phyloP scores from a whole-genome alignment of 2,888 invertebrate species.

The Drosophila putrida region DNA sequence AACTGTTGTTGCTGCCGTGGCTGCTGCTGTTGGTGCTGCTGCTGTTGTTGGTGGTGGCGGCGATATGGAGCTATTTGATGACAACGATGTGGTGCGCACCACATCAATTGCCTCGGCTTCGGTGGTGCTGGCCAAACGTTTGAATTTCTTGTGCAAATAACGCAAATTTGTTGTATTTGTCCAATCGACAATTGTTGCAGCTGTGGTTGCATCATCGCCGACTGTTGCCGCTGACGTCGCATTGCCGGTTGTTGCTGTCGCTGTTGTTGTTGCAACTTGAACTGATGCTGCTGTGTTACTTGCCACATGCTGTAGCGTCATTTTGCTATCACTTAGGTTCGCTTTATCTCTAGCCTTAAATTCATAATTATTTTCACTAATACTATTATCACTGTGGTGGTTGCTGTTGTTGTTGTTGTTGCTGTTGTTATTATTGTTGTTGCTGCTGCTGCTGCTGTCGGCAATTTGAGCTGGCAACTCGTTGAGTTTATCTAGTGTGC shows the following conservation, averaged over 20 bases:
- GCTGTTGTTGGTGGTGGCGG: slow-evolving; percentile 66
- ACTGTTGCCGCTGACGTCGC: slow-evolving; percentile 2
- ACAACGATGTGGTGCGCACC: slow-evolving; percentile 78
- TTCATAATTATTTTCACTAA: slow-evolving; percentile 80
- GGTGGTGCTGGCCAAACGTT: slow-evolving; percentile 90
- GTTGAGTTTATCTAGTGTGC: slow-evolving; percentile 24
- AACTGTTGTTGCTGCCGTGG: slow-evolving; percentile 54
- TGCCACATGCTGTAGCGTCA: slow-evolving; percentile 77
- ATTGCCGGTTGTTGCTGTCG: slow-evolving; percentile 21
- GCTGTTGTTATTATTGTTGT: slow-evolving; percentile 46
- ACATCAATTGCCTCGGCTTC: slow-evolving; percentile 62
- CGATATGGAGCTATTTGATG: slow-evolving; percentile 77
- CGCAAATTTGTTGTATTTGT: slow-evolving; percentile 88
- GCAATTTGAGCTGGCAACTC: slow-evolving; percentile 47
- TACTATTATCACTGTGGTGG: slow-evolving; percentile 81
- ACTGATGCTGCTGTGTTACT: slow-evolving; percentile 45
- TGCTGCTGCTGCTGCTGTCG: slow-evolving; percentile 47
- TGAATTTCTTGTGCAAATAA: slow-evolving; percentile 97
- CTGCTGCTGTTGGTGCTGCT: slow-evolving; percentile 32
- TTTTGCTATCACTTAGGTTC: slow-evolving; percentile 80
- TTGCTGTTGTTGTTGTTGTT: slow-evolving; percentile 72
- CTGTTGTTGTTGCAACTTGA: slow-evolving; percentile 35
- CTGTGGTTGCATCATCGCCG: slow-evolving; percentile 21
- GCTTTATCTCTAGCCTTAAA: slow-evolving; percentile 76
- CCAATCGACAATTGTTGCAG: slow-evolving; percentile 65